Base-by-base conservation (phyloP, 2,113 vertebrate genomes). In the Passerina amoena region DNA sequence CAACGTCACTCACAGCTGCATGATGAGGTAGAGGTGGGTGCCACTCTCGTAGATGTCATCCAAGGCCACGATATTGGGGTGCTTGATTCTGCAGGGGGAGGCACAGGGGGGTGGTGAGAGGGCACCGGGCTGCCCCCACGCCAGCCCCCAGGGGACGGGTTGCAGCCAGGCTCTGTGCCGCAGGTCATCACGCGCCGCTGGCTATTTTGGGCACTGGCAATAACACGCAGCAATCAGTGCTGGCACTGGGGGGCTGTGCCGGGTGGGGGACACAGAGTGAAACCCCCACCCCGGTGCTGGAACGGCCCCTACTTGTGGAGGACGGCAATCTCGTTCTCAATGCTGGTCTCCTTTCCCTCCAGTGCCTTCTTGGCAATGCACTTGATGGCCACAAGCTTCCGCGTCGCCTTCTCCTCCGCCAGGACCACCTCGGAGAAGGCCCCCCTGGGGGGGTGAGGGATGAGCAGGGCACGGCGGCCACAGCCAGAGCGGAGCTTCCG, bases 371-470 rank as follows among this genome's bases (percentile, higher is more conserved):
- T 99, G 69, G 99, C 98, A 21, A 99, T 99, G 90, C 99, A 99
- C 95, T 99, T 99, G 97, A 99, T 98, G 56, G 99, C 99, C 96
- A 99, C 99, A 78, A 99, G 94, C 96, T 98, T 99, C 97, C 96
- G 98, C 2, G 99, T 99, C 54, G 96, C 98, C 96, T 98, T 99
- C 96, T 99, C 99, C 94, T 99, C 99, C 0, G 99, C 99, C 95
- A 99, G 98, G 95, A 99, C 98, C 83, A 99, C 99, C 97, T 99
- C 99, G 0, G 99, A 99, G 97, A 99, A 99, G 35, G 99, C 99
- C 16, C 99, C 99, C 69, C 99, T 99, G 98, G 53, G 15, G 27
- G 20, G 13, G 40, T 69, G 11, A 90, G 56, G 37, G 45, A 57
- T 94, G 45, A 91, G 79, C 5, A 0, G 18, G 48, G 68, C 57